Evolutionary conservation across 2,888 invertebrate genomes (phyloP), one percentile per base, ranked within the genome.

Genomic region (Cremastinae sp.): DNA sequence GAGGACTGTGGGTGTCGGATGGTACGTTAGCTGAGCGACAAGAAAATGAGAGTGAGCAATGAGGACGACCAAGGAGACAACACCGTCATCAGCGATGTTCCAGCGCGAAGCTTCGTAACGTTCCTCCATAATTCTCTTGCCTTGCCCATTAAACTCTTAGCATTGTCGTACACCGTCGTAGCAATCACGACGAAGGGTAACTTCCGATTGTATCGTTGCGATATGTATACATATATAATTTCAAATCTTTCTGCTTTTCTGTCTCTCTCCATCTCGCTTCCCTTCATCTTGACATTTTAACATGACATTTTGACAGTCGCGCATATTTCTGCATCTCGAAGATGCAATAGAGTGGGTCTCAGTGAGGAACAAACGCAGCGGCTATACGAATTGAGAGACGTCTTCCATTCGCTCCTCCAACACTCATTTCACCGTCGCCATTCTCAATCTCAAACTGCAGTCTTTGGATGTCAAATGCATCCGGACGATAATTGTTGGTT

Each of bases 91-190:
- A 45, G 62, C 64, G 61, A 43, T 70, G 47, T 45, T 45, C 37
- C 49, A 10, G 51, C 66, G n/a, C n/a, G n/a, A n/a, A 49, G 61
- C 51, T 66, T 58, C 68, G 39, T 64, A 71, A 78, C 78, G 70
- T 75, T 74, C 45, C 71, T 39, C 62, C 75, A 75, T 76, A 71
- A 78, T 56, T 78, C 68, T 72, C 70, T 56, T 58, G 66, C 68
- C 72, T 75, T 39, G 51, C 39, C 56, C 62, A 70, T 72, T 78
- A 61, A 68, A 71, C 64, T 71, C 72, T 35, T 39, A 56, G 16
- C 39, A 64, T 78, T 53, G 62, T 18, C 66, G 68, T 43, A 45
- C 65, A 53, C 22, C 41, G 62, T 59, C 64, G 65, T 56, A 55
- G 43, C 73, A 65, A 74, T 74, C 74, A 61, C 51, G 22, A 12